Conservation (phyloP, 2,888 invertebrate species). For the Synanthedon myopaeformis region DNA sequence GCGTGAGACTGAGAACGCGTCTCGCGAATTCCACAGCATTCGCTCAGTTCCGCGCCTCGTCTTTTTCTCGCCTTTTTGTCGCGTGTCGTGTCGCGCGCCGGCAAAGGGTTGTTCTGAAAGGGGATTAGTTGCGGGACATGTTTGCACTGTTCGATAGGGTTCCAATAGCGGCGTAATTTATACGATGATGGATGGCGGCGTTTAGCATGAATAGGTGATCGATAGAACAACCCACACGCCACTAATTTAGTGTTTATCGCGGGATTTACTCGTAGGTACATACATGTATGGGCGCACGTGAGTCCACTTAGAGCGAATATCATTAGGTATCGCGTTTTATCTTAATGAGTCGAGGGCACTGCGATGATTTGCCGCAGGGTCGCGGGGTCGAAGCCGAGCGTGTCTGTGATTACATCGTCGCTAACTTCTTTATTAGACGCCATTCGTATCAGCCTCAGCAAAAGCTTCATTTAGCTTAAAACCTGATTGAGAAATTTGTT, state of each 20-base stretch:
- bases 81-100: neutral
- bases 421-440: neutral
- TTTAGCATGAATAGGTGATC: neutral
- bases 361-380: neutral
- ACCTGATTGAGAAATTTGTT: no score
- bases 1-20: neutral
- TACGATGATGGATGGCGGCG: conserved; percentile 14
- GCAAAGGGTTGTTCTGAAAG: neutral
- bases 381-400: neutral
- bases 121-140: conserved; percentile 18
- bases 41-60: conserved; percentile 22
- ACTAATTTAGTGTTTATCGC: no score
- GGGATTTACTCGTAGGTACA: no score
- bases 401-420: neutral
- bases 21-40: conserved; percentile 1
- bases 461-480: no score
- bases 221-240: neutral
- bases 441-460: no score
- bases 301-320: no score
- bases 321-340: neutral
- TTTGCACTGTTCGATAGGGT: conserved; percentile 3
- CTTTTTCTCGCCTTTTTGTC: neutral
- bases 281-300: no score
- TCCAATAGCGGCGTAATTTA: conserved; percentile 11
- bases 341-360: neutral